These are phyloP conservation scores for Epizoanthus stellaris DNA, from an alignment of 92 coral and sea anemone species.

Conservation along the genomic window DNA sequence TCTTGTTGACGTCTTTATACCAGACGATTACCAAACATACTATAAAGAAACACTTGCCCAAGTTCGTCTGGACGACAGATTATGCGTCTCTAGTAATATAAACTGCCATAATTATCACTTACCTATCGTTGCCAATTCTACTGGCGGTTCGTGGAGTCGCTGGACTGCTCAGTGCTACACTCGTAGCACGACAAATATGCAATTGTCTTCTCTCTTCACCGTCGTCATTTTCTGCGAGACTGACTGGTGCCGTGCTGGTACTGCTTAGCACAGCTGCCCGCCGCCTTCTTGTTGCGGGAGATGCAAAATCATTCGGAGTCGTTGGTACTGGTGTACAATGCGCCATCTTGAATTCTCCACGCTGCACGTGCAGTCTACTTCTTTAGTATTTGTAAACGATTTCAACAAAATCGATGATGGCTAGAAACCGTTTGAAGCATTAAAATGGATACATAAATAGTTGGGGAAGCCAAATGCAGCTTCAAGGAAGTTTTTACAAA, in stretches of 20 bases:
- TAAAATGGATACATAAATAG: not conserved
- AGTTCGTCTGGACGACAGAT: not conserved
- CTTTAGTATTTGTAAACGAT: too few species aligned
- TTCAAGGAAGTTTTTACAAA: too few species aligned
- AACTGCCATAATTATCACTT: not conserved
- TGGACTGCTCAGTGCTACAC: conserved; percentile 87
- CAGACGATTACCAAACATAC: too few species aligned
- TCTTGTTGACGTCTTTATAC: too few species aligned
- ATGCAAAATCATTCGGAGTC: conserved; percentile 67
- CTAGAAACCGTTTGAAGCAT: not conserved
- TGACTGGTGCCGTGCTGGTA: conserved; percentile 70
- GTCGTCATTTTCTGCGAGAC: conserved; percentile 87
- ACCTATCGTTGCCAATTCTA: conserved; percentile 46
- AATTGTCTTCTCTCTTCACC: conserved; percentile 90
- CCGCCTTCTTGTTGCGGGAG: conserved; percentile 84
- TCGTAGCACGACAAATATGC: conserved; percentile 76
- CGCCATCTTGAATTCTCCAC: conserved; percentile 58
- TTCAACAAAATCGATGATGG: too few species aligned
- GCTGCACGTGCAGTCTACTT: too few species aligned
- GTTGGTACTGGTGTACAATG: conserved; percentile 63
- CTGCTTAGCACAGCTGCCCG: conserved; percentile 64
- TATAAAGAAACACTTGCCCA: too few species aligned
- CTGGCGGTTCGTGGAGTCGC: conserved; percentile 91
- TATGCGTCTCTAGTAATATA: not conserved
- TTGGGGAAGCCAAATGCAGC: not conserved